Evolutionary conservation across 2,113 vertebrate species (phyloP).

Genomic region (Indicator maculatus): DNA sequence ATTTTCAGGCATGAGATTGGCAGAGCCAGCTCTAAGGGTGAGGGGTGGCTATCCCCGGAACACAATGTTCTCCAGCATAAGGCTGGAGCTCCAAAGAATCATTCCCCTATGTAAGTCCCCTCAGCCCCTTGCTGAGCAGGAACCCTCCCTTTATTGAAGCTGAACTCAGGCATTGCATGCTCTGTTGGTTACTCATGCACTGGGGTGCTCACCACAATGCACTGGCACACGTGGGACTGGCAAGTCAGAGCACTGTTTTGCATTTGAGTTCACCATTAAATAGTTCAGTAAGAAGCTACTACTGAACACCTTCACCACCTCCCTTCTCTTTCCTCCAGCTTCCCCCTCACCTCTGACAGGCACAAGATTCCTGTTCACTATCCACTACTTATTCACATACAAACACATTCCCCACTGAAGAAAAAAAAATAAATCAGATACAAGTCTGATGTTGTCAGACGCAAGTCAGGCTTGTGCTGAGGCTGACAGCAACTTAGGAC

Average conservation of each 20-base stretch:
- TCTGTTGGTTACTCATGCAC: background rate
- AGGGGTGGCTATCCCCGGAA: background rate
- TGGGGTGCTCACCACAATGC: fast-evolving
- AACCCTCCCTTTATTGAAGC: background rate
- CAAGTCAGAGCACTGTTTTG: background rate
- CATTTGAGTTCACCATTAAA: constrained; percentile 19
- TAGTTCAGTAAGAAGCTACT: background rate
- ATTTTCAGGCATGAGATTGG: background rate
- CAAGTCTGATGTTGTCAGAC: background rate
- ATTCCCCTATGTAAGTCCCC: background rate
- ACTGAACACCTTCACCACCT: background rate
- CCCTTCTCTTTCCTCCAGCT: background rate
- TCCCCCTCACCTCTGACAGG: background rate
- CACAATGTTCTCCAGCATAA: background rate
- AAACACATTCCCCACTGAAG: fast-evolving
- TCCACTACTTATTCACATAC: background rate
- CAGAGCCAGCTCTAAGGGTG: background rate
- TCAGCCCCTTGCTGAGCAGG: background rate
- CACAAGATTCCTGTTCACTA: background rate
- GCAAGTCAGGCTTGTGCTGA: background rate
- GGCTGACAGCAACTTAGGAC: background rate
- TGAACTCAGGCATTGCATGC: background rate
- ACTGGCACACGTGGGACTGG: background rate
- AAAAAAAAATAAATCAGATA: background rate
- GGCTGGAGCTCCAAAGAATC: background rate